Percentiles rank a stretch among this genome's conserved stretches.
Evolutionary conservation across 2,113 vertebrate genomes (phyloP).

Genomic region (Garra rufa): DNA sequence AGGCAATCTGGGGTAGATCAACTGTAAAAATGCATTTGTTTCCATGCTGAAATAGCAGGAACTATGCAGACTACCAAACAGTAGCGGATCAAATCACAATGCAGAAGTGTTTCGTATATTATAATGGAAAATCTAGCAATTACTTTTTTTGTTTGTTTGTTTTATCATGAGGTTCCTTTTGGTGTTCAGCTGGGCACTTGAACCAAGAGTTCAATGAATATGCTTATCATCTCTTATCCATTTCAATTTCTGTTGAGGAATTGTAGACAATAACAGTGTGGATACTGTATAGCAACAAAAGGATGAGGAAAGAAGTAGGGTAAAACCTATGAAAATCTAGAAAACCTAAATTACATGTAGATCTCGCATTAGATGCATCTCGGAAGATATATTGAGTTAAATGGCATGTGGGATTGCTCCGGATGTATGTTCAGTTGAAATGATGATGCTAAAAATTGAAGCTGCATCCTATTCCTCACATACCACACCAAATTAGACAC

Average conservation of each 20-base stretch:
- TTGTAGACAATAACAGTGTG: neutral
- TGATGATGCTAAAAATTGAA: constrained; percentile 51
- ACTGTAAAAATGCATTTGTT: constrained; percentile 54
- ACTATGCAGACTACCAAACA: constrained; percentile 36
- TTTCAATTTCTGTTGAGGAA: neutral
- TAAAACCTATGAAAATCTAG: neutral
- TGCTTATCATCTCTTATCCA: neutral
- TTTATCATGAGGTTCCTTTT: neutral
- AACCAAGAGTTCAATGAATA: constrained; percentile 20
- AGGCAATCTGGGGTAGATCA: constrained; percentile 33
- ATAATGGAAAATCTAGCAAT: constrained; percentile 17
- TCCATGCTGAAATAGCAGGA: constrained; percentile 42
- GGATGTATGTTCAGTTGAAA: constrained; percentile 43
- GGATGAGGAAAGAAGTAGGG: neutral
- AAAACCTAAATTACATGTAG: neutral
- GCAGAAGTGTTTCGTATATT: constrained; percentile 30
- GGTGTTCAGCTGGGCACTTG: constrained; percentile 25
- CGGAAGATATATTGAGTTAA: neutral
- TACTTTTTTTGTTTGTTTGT: neutral
- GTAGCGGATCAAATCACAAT: constrained; percentile 5
- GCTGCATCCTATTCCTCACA: constrained; percentile 47
- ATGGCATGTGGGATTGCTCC: neutral
- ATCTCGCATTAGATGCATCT: neutral
- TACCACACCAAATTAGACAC: constrained; percentile 52
- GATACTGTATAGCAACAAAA: neutral